Evolutionary conservation across 1,140 invertebrate species (phyloP).

Genomic region (Varroa destructor): DNA sequence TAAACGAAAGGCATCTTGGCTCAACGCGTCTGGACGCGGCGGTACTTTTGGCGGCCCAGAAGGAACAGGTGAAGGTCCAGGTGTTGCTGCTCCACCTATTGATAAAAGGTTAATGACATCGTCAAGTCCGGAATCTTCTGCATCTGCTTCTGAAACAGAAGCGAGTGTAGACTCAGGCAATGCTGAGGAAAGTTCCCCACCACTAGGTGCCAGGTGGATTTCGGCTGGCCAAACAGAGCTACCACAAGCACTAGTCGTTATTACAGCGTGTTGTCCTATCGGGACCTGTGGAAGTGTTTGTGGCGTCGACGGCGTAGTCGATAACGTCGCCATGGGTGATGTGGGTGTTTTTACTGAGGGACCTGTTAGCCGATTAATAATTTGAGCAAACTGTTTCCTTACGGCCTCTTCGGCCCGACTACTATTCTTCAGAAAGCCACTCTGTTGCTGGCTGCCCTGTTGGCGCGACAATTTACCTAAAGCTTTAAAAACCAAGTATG

Average conservation of each 20-base stretch:
- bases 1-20: conserved; percentile 10
- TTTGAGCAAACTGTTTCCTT: conserved; percentile 16
- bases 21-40: conserved; percentile 17
- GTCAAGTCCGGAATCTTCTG: conserved; percentile 30
- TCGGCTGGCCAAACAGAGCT: conserved; percentile 31
- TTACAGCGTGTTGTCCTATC: conserved; percentile 14
- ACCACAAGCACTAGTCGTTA: conserved; percentile 29
- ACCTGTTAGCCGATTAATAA: conserved; percentile 17
- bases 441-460: not conserved
- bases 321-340: not conserved
- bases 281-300: not conserved
- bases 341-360: conserved; percentile 12
- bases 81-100: conserved; percentile 2
- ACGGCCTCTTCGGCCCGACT: conserved; percentile 31
- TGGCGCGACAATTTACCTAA: conserved; percentile 33
- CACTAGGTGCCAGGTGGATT: conserved; percentile 33
- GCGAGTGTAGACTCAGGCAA: conserved; percentile 28
- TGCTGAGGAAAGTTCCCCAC: conserved; percentile 31
- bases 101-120: conserved; percentile 34
- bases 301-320: not conserved
- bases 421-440: conserved; percentile 30
- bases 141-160: conserved; percentile 26
- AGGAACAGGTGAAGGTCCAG: not conserved
- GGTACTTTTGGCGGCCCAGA: conserved; percentile 18
- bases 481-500: conserved; percentile 33